These are phyloP conservation scores for Biston betularia DNA, from an alignment of 2,888 invertebrate species.

Conservation along the genomic window DNA sequence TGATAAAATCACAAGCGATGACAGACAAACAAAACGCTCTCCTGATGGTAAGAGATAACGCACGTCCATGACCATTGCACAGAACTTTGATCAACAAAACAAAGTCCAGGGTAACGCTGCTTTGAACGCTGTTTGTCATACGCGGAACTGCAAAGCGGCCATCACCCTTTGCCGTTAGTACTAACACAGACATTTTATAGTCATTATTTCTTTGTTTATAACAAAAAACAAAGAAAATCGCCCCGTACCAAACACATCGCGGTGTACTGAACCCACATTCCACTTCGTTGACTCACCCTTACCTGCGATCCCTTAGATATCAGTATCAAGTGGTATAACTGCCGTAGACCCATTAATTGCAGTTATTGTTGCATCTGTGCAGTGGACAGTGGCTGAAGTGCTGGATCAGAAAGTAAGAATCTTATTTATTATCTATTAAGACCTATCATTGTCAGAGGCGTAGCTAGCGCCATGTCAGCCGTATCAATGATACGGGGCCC, in stretches of 20 bases:
- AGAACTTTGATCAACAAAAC: no score
- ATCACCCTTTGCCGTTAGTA: background rate
- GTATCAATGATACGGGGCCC: no score
- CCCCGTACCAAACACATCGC: background rate
- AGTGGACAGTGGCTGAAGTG: constrained; percentile 14
- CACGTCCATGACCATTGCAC: no score
- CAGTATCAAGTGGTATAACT: constrained; percentile 12
- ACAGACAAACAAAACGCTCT: no score
- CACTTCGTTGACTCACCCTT: background rate
- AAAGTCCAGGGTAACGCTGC: no score
- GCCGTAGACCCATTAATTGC: constrained; percentile 9
- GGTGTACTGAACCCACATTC: constrained; percentile 18
- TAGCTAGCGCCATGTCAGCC: no score
- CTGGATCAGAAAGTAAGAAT: constrained; percentile 13
- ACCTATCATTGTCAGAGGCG: no score
- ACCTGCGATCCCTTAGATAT: constrained; percentile 20
- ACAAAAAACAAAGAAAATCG: background rate
- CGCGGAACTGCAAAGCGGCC: background rate
- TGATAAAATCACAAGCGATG: no score
- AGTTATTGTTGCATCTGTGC: constrained; percentile 7
- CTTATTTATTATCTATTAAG: background rate
- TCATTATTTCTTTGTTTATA: background rate
- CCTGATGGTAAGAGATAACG: no score
- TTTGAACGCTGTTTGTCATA: no score
- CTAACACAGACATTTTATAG: background rate